phyloP scores from a whole-genome alignment of 2,113 vertebrate species.

The Oreochromis tanganicae region DNA sequence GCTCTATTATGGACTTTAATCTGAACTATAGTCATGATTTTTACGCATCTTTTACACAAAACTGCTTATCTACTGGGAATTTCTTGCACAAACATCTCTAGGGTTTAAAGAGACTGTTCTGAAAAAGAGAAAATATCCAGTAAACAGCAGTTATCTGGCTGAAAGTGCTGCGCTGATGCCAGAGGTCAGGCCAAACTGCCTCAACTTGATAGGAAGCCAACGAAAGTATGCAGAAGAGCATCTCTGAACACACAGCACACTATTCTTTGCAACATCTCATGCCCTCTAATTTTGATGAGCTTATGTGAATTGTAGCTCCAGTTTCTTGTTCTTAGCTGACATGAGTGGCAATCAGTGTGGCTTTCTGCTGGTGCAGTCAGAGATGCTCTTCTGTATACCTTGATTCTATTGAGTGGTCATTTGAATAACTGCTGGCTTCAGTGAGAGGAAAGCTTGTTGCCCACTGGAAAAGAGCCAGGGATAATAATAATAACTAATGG shows the following conservation, averaged over 20 bases:
- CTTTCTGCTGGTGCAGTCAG: neutral
- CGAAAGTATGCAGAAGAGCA: neutral
- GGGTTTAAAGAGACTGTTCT: neutral
- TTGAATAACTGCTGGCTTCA: neutral
- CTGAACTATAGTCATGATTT: neutral
- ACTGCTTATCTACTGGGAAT: neutral
- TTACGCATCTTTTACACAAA: neutral
- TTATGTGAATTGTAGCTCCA: neutral
- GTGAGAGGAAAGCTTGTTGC: neutral
- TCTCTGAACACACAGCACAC: neutral
- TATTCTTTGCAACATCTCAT: neutral
- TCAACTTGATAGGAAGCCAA: neutral
- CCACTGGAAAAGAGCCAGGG: accelerated
- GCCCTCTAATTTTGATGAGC: neutral
- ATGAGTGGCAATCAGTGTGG: neutral
- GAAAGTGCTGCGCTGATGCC: neutral
- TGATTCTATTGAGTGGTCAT: neutral
- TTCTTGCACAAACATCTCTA: neutral
- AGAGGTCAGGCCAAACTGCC: neutral
- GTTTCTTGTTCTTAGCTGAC: neutral
- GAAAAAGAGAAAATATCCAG: neutral
- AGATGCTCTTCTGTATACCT: neutral
- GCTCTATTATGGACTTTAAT: neutral
- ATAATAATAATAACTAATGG: neutral
- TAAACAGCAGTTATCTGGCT: neutral